Conservation (phyloP, 2,888 invertebrate species). For the Torymus auratus region DNA sequence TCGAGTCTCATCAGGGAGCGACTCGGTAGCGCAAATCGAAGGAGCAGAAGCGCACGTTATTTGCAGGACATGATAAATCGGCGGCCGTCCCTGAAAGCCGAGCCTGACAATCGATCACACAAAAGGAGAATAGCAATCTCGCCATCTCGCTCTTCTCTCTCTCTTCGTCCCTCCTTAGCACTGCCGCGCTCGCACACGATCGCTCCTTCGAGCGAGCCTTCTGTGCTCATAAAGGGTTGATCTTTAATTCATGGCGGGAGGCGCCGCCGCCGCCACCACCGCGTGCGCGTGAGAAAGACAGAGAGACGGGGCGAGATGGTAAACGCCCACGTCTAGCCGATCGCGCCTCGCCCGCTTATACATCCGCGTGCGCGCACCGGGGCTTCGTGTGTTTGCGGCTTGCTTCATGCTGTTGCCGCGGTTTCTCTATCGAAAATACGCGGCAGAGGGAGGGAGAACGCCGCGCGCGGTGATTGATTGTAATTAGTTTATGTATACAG, state of each 20-base stretch:
- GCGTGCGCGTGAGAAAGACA: slow-evolving; percentile 8
- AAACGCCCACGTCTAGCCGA: slow-evolving; percentile 60
- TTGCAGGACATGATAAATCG: slow-evolving; percentile 46
- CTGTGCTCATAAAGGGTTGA: slow-evolving; percentile 65
- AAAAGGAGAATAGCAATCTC: slow-evolving; percentile 45
- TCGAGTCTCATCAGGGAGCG: not conserved
- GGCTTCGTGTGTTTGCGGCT: slow-evolving; percentile 58
- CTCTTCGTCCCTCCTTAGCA: slow-evolving; percentile 46
- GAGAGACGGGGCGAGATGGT: slow-evolving; percentile 27
- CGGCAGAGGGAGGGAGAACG: not conserved
- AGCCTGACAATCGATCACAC: slow-evolving; percentile 51
- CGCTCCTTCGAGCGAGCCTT: slow-evolving; percentile 59
- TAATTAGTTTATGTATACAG: slow-evolving; percentile 68
- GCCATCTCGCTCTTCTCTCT: slow-evolving; percentile 41
- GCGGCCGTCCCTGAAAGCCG: slow-evolving; percentile 28
- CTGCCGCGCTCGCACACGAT: slow-evolving; percentile 32
- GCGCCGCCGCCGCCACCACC: slow-evolving; percentile 55
- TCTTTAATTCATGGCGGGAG: slow-evolving; percentile 69
- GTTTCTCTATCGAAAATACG: slow-evolving; percentile 54
- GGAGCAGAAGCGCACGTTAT: not conserved
- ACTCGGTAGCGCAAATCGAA: slow-evolving; percentile 34
- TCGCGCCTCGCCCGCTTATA: slow-evolving; percentile 22
- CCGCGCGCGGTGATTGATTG: slow-evolving; percentile 66
- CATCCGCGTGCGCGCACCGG: slow-evolving; percentile 22
- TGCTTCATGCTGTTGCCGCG: slow-evolving; percentile 18